These are phyloP conservation scores for Plagodis pulveraria DNA, from an alignment of 2,888 invertebrate genomes.

Conservation along the genomic window DNA sequence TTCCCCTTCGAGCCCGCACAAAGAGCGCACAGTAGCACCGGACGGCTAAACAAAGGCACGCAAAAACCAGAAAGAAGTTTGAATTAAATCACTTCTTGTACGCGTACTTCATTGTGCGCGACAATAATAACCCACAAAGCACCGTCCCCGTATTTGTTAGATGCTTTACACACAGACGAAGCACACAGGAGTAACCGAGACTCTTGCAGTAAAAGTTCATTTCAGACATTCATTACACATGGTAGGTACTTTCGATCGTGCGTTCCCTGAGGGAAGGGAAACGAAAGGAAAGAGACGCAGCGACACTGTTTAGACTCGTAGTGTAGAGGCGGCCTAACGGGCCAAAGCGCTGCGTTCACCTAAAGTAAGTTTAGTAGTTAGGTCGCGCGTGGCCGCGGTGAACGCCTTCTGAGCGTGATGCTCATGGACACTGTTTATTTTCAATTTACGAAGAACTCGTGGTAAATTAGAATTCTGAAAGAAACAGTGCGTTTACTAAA, in stretches of 20 bases:
- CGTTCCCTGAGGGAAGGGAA: constrained; percentile 42
- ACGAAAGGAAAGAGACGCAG: constrained; percentile 43
- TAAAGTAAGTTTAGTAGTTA: constrained; percentile 67
- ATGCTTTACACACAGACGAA: constrained; percentile 48
- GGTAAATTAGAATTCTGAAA: constrained; percentile 55
- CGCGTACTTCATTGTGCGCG: constrained; percentile 67
- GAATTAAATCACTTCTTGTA: constrained; percentile 68
- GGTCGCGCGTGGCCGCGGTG: constrained; percentile 73
- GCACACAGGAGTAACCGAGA: constrained; percentile 50
- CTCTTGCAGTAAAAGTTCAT: constrained; percentile 63
- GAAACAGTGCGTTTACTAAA: constrained; percentile 56
- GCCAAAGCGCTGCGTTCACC: constrained; percentile 56
- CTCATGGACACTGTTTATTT: constrained; percentile 62
- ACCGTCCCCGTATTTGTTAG: constrained; percentile 55
- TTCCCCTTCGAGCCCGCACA: constrained; percentile 63
- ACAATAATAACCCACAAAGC: constrained; percentile 75
- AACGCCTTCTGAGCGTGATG: constrained; percentile 61
- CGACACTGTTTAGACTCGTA: constrained; percentile 31
- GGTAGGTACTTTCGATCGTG: constrained; percentile 37
- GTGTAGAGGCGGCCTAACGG: constrained; percentile 49
- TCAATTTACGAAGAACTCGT: constrained; percentile 68
- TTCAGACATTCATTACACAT: constrained; percentile 39
- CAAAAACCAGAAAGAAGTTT: constrained; percentile 64
- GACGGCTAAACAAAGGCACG: constrained; percentile 58
- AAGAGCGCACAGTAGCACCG: constrained; percentile 59